phyloP scores from a whole-genome alignment of 2,888 invertebrate genomes.

The Ichneumon xanthorius region DNA sequence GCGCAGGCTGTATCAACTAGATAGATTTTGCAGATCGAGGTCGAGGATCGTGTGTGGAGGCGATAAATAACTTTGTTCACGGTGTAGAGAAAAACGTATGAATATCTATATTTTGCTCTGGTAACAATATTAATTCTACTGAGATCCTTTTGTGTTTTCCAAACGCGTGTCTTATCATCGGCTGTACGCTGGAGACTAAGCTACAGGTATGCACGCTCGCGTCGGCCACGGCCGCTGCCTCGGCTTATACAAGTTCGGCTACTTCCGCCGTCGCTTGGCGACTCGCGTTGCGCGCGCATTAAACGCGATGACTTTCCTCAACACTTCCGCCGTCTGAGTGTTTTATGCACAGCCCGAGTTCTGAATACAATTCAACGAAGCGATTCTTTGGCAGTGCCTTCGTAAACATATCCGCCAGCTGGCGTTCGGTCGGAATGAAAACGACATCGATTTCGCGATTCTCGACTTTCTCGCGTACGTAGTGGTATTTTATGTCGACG shows the following conservation, averaged over 20 bases:
- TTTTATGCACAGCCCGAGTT: conserved; percentile 43
- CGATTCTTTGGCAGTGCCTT: conserved; percentile 52
- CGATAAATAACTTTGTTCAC: no score
- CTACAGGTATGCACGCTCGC: no score
- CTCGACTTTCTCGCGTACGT: conserved; percentile 48
- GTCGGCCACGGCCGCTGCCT: no score
- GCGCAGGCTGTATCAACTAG: no score
- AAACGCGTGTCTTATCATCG: no score
- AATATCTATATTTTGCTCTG: no score
- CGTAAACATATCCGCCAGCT: conserved; percentile 65
- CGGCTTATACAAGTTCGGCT: conserved; percentile 18
- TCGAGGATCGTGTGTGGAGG: no score
- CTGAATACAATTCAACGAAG: conserved; percentile 17
- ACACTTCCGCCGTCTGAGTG: conserved; percentile 55
- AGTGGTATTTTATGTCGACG: conserved; percentile 58
- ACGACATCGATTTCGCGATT: conserved; percentile 47
- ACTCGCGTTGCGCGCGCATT: conserved; percentile 27
- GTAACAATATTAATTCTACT: no score
- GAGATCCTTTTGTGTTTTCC: no score
- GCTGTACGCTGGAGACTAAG: no score
- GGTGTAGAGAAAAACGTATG: no score
- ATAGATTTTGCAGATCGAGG: no score
- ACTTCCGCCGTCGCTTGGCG: conserved; percentile 26
- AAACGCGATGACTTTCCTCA: conserved; percentile 42
- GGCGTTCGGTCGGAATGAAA: conserved; percentile 52